Conservation (phyloP, 2,888 invertebrate genomes). For the Pteria penguin region DNA sequence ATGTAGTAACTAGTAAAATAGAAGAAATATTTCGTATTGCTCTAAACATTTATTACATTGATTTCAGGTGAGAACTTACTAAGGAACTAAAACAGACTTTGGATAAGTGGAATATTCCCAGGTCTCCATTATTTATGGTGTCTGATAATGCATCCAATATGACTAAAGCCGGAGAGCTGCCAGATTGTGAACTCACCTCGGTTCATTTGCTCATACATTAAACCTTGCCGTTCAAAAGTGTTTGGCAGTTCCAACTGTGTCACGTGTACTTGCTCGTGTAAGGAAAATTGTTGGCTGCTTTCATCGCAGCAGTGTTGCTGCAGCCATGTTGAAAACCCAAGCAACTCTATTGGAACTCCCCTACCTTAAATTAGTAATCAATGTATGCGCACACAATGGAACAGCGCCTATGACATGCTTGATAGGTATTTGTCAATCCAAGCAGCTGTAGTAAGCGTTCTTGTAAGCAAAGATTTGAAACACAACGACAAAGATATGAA, state of each 20-base stretch:
- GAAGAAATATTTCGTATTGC: too few species aligned
- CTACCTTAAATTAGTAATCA: slow-evolving; percentile 31
- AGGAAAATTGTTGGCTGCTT: slow-evolving; percentile 25
- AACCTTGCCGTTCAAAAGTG: slow-evolving; percentile 25
- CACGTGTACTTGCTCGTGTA: slow-evolving; percentile 18
- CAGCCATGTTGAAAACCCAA: slow-evolving; percentile 17
- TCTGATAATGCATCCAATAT: slow-evolving; percentile 22
- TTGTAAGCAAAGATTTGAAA: not conserved
- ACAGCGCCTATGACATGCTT: slow-evolving; percentile 27
- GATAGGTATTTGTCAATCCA: slow-evolving; percentile 18
- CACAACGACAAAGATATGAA: slow-evolving; percentile 7
- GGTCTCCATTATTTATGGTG: slow-evolving; percentile 12
- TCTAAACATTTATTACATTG: not conserved
- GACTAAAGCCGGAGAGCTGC: slow-evolving; percentile 17
- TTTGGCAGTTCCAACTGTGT: slow-evolving; percentile 8
- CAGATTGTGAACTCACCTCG: not conserved
- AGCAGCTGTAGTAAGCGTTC: slow-evolving; percentile 9
- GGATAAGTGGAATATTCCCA: slow-evolving; percentile 6
- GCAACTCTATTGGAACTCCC: slow-evolving; percentile 14
- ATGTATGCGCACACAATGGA: slow-evolving; percentile 28
- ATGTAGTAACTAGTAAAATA: too few species aligned
- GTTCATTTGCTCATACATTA: slow-evolving; percentile 26
- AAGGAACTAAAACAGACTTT: not conserved
- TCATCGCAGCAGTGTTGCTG: slow-evolving; percentile 27
- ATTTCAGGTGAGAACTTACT: slow-evolving; percentile 8